These are phyloP conservation scores for Trypoxylon attenuatum DNA, from an alignment of 2,888 invertebrate species.

Conservation along the genomic window DNA sequence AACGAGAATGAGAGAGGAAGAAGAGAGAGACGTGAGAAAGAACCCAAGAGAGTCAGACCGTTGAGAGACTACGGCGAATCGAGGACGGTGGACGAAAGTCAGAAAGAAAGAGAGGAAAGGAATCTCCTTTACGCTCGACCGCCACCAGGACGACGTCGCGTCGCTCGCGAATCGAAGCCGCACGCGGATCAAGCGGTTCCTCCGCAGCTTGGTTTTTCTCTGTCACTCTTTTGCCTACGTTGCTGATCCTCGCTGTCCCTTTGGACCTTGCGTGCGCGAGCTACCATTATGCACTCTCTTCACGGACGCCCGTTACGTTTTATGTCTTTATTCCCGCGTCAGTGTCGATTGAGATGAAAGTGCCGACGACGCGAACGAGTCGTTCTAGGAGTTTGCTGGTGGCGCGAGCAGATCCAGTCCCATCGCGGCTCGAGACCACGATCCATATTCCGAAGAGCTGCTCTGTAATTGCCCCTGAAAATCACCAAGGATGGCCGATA, in stretches of 20 bases:
- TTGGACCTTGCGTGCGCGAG: slow-evolving; percentile 26
- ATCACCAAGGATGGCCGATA: slow-evolving; percentile 23
- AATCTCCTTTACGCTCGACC: slow-evolving; percentile 20
- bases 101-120: slow-evolving; percentile 6
- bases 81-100: background rate
- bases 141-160: slow-evolving; percentile 28
- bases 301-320: slow-evolving; percentile 65
- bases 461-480: slow-evolving; percentile 39
- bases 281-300: slow-evolving; percentile 57
- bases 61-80: slow-evolving; percentile 9
- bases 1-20: slow-evolving; percentile 24
- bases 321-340: slow-evolving; percentile 66
- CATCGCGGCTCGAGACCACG: background rate
- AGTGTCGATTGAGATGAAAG: slow-evolving; percentile 59
- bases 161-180: slow-evolving; percentile 17
- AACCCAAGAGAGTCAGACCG: background rate
- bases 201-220: too few species aligned
- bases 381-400: slow-evolving; percentile 20
- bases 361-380: slow-evolving; percentile 45
- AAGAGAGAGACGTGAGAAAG: slow-evolving; percentile 13
- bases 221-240: slow-evolving; percentile 6
- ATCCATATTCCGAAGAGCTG: slow-evolving; percentile 31
- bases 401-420: background rate
- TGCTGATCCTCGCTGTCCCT: slow-evolving; percentile 31
- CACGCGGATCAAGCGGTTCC: slow-evolving; percentile 35